A percentile compares a stretch with the other conserved stretches of the same genome.
Conservation (phyloP, 2,888 invertebrate species). For the Bugulina stolonifera region DNA sequence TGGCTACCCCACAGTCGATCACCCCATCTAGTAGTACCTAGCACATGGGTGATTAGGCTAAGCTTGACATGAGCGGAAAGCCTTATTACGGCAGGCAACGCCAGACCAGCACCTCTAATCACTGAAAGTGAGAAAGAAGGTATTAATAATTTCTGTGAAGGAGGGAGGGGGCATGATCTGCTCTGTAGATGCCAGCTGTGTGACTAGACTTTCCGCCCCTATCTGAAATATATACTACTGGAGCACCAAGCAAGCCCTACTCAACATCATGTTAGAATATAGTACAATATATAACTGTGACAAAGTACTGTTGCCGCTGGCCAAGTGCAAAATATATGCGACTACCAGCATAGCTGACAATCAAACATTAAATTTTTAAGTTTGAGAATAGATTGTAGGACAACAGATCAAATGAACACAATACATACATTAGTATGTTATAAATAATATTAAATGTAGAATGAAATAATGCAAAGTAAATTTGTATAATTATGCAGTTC, state of each 20-base stretch:
- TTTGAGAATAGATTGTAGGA: too few relatives aligned
- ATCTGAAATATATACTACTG: not conserved
- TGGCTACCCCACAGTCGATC: not conserved
- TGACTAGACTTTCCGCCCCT: not conserved
- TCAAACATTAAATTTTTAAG: too few relatives aligned
- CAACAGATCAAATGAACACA: too few relatives aligned
- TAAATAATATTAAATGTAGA: too few relatives aligned
- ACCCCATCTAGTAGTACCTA: not conserved
- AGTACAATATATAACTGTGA: too few relatives aligned
- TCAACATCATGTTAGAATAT: not conserved
- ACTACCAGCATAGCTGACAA: too few relatives aligned
- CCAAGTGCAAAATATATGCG: too few relatives aligned
- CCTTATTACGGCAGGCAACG: not conserved
- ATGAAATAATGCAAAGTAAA: too few relatives aligned
- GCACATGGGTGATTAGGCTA: constrained; percentile 14
- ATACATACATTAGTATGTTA: too few relatives aligned
- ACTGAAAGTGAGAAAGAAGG: constrained; percentile 16
- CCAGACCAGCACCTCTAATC: not conserved
- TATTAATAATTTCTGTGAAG: not conserved
- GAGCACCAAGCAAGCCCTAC: not conserved
- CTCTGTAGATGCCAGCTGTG: not conserved
- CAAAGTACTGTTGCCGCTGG: too few relatives aligned
- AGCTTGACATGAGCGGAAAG: constrained; percentile 18
- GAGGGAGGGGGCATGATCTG: not conserved
- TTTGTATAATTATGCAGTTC: too few relatives aligned